These are phyloP conservation scores for Phenganax marumi DNA, from an alignment of 92 coral and sea anemone genomes.

Conservation along the genomic window DNA sequence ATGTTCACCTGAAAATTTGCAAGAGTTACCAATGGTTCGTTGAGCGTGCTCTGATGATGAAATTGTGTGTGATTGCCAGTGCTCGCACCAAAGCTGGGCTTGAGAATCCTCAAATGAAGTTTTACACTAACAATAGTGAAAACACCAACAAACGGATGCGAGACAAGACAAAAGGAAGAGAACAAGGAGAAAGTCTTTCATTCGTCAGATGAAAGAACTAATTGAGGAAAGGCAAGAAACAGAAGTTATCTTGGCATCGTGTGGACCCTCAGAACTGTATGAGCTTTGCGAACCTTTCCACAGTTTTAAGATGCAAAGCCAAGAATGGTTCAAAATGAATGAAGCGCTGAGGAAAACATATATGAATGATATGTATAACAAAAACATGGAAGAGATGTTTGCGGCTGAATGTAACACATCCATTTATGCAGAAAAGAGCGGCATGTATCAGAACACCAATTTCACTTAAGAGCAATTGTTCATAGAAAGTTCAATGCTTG, in stretches of 20 bases:
- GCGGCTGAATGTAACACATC: constrained; percentile 6
- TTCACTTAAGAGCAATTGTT: background rate
- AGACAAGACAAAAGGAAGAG: constrained; percentile 8
- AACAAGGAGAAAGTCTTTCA: constrained; percentile 30
- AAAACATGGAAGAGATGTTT: constrained; percentile 33
- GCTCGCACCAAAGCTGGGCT: constrained; percentile 54
- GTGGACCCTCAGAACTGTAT: constrained; percentile 25
- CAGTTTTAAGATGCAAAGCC: background rate
- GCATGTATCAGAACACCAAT: background rate
- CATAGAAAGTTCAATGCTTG: constrained; percentile 7
- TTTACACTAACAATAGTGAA: constrained; percentile 52
- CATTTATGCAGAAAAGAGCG: background rate
- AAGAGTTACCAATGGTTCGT: constrained; percentile 19
- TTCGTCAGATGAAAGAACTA: constrained; percentile 30
- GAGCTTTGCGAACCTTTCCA: constrained; percentile 25
- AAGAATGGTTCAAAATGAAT: constrained; percentile 25
- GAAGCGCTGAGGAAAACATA: constrained; percentile 9
- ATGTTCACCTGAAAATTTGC: background rate
- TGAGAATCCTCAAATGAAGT: constrained; percentile 50
- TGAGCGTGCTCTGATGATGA: constrained; percentile 43
- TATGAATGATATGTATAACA: background rate
- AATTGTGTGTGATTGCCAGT: constrained; percentile 53
- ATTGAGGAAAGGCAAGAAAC: constrained; percentile 46
- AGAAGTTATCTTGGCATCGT: constrained; percentile 29
- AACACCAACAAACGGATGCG: constrained; percentile 31